Evolutionary conservation across 2,797 vertebrate genomes (phyloP).

Genomic region (Echiichthys vipera): DNA sequence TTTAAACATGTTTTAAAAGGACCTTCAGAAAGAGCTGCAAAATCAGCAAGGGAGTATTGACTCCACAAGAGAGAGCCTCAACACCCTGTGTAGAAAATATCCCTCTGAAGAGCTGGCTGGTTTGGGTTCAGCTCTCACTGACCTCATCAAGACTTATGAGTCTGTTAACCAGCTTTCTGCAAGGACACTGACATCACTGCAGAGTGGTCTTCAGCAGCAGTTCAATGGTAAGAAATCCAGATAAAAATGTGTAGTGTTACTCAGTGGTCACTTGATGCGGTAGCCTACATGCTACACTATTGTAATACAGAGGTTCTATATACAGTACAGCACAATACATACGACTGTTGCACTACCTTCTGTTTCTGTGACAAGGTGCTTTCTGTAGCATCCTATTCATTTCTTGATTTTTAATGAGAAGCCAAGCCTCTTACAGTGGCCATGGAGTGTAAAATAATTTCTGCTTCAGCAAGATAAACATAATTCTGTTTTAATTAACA

Average conservation of each 20-base stretch:
- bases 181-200: conserved; percentile 88
- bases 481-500: background rate
- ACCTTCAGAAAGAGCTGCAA: conserved; percentile 93
- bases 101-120: conserved; percentile 90
- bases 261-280: background rate
- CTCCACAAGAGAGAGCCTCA: conserved; percentile 90
- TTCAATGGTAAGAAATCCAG: conserved; percentile 87
- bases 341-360: background rate
- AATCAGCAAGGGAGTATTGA: conserved; percentile 91
- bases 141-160: conserved; percentile 93
- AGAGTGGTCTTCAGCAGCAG: conserved; percentile 91
- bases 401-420: background rate
- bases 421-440: background rate
- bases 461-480: background rate
- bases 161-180: conserved; percentile 89
- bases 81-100: conserved; percentile 93
- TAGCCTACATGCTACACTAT: background rate
- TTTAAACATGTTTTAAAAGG: conserved; percentile 79
- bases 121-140: conserved; percentile 88
- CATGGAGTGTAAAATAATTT: background rate
- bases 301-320: background rate
- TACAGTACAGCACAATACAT: background rate
- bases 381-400: background rate
- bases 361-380: background rate
- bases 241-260: background rate